Evolutionary conservation across 2,113 vertebrate genomes (phyloP), one percentile per base, ranked within the genome.

Genomic region (Actenoides hombroni): DNA sequence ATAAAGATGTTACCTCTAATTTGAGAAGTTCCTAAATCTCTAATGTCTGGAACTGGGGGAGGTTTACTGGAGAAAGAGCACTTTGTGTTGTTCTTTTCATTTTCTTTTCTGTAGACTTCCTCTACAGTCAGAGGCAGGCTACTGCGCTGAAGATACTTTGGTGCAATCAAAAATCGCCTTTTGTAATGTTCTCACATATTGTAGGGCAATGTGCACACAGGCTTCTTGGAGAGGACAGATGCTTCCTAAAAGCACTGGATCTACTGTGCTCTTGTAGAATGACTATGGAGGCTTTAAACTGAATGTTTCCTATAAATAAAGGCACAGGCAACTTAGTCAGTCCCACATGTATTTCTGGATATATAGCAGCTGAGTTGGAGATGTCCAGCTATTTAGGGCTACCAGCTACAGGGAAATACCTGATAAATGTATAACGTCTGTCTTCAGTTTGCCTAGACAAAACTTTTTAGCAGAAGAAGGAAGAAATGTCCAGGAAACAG

Each of bases 21-120:
- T 35, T 59, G 11, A 2, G 11, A 42, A 59, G 8, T 69, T 53
- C 17, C 39, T 42, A 18, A 42, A 29, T 78, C 46, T 82, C 8
- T 63, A 42, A 23, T 3, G 28, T 19, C 24, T 56, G 25, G 15
- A 83, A 71, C 1, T 0, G 0, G 13, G 13, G 15, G 9, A 71
- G 16, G 5, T 6, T 71, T 88, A 6, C 6, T 49, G 26, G 9
- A 37, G 3, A 67, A 67, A 76, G 4, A 31, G 8, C 5, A 8
- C 7, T 46, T 68, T 24, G 3, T 57, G 44, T 49, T 84, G n/a
- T 6, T 25, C 21, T 56, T 5, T 37, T 44, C 12, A 3, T 51
- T 61, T 28, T 48, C 3, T 78, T 64, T 90, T 53, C 26, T 25
- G 16, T 60, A 60, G 53, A n/a, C 8, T 37, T 88, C 4, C 2